A percentile compares a stretch with the other conserved stretches of the same genome.
Conservation (phyloP, 1,140 invertebrate species). For the Tetranychus urticae region DNA sequence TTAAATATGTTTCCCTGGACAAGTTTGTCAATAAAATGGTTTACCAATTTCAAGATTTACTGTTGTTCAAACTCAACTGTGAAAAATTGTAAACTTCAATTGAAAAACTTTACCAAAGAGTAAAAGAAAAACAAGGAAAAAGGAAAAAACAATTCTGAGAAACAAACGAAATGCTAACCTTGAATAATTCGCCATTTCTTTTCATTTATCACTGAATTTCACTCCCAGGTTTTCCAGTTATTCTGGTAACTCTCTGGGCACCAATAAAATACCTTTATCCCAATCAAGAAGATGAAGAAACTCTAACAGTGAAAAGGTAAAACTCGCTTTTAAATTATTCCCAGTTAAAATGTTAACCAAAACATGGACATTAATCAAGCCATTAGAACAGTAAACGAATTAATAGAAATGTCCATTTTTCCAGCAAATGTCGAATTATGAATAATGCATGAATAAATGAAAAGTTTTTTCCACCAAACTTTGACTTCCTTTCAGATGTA, state of each 20-base stretch:
- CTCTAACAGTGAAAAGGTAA: neutral
- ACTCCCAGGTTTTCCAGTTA: constrained; percentile 8
- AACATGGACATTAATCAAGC: neutral
- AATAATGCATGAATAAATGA: no score
- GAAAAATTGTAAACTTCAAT: no score
- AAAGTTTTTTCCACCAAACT: no score
- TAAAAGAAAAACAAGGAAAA: neutral
- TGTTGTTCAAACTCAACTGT: no score
- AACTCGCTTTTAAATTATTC: neutral
- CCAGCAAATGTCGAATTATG: no score
- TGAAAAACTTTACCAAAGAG: no score
- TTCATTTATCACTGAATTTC: neutral
- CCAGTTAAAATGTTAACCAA: neutral
- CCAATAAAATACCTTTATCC: constrained; percentile 6
- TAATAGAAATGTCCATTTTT: neutral
- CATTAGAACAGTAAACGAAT: neutral
- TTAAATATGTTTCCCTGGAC: no score
- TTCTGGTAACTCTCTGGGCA: constrained; percentile 10
- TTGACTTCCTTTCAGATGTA: no score
- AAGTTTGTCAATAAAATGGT: no score
- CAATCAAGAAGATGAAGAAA: neutral
- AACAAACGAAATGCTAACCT: no score
- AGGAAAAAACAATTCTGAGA: neutral
- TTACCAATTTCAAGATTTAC: no score
- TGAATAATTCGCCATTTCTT: no score